Evolutionary conservation across 2,888 invertebrate species (phyloP), one percentile per base, ranked within the genome.

Genomic region (Pilophorus perplexus): DNA sequence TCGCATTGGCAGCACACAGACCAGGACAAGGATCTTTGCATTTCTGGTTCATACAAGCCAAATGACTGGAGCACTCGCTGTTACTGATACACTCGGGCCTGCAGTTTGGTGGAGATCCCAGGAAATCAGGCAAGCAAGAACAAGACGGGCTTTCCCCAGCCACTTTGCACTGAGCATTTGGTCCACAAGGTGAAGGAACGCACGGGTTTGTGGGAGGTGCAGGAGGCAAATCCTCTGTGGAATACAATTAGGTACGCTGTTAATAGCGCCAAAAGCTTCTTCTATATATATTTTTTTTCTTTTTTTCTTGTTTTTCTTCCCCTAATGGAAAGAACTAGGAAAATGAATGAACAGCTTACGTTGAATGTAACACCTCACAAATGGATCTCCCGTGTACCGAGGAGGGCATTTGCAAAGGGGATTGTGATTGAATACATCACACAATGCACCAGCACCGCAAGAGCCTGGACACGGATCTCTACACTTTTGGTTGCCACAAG

Each of bases 381-480:
- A 90, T 52, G 91, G 89, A 79, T 91, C 88, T 68, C 93, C 93
- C 3, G 85, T 86, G 75, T 82, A 90, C 71, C 88, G 88, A 28
- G 81, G 77, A 23, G 82, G 81, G 74, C 93, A 94, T 8, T 84
- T 86, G 74, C 93, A 93, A 1, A 88, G 87, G 0, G 90, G 90
- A 1, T 87, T 86, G 74, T 91, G 89, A 70, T 87, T 86, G 8
- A 90, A 85, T 23, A 91, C 85, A 59, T 85, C 82, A 74, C 91
- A 92, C 73, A 89, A 88, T 2, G 90, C 87, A 74, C 88, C 86
- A 12, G 85, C 80, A 38, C 90, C 90, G 76, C 91, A 91, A 27
- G 87, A 87, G 37, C 88, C 89, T 42, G 88, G 87, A 72, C 91
- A 92, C 5, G 90, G 90, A 79, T 91, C 88, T 71, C 82, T 81